A percentile compares a stretch with the other conserved stretches of the same genome.
phyloP scores from a whole-genome alignment of 2,888 invertebrate genomes.

The Hedya salicella region DNA sequence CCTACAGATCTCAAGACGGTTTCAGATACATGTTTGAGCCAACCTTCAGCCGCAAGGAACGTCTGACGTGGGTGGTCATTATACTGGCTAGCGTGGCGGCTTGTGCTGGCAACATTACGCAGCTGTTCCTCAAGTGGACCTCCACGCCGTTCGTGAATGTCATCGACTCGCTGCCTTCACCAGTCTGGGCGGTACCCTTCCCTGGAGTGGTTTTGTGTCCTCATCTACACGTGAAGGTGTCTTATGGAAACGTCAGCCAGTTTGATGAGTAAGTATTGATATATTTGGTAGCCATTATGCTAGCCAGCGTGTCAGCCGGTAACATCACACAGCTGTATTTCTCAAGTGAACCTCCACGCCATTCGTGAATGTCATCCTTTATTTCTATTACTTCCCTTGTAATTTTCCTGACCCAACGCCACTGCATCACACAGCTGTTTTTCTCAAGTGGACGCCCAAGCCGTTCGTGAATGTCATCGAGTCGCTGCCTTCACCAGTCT shows the following conservation, averaged over 20 bases:
- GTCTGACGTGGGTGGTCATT: conserved; percentile 71
- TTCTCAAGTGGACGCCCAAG: conserved; percentile 65
- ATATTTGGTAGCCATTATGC: conserved; percentile 66
- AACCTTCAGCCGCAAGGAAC: conserved; percentile 70
- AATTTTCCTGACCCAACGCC: too few relatives aligned
- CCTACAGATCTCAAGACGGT: too few relatives aligned
- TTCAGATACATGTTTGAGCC: conserved; percentile 78
- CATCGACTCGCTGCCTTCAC: conserved; percentile 76
- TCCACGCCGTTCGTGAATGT: conserved; percentile 79
- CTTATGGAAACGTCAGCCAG: conserved; percentile 66
- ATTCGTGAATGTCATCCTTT: conserved; percentile 78
- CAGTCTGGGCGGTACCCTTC: conserved; percentile 80
- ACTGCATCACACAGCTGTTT: conserved; percentile 67
- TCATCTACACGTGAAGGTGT: conserved; percentile 71
- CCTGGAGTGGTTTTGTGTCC: conserved; percentile 79
- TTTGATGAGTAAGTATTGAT: conserved; percentile 61
- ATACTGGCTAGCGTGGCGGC: conserved; percentile 71
- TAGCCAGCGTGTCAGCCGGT: conserved; percentile 67
- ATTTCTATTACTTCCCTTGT: too few relatives aligned
- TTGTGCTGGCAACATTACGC: conserved; percentile 72
- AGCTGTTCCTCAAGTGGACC: conserved; percentile 72
- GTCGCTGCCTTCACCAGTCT: background rate
- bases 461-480: background rate
- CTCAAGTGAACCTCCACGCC: conserved; percentile 75
- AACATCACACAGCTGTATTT: conserved; percentile 73